phyloP scores from a whole-genome alignment of 2,888 invertebrate species.

The Abscondita cerata region DNA sequence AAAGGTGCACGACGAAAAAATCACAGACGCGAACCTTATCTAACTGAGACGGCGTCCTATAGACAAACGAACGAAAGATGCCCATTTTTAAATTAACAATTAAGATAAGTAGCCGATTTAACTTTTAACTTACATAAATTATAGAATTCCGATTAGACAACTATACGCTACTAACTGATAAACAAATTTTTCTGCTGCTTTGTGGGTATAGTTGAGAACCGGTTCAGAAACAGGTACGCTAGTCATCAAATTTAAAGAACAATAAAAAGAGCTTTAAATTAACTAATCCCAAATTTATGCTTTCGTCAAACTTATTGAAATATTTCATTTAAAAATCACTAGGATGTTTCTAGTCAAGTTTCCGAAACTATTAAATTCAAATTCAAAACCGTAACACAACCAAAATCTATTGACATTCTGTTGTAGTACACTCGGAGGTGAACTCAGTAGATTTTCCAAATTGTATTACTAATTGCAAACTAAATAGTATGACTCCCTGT shows the following conservation, averaged over 20 bases:
- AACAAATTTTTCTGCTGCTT: slow-evolving; percentile 10
- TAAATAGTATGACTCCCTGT: slow-evolving; percentile 19
- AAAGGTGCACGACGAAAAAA: slow-evolving; percentile 19
- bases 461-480: slow-evolving; percentile 28
- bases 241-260: slow-evolving; percentile 11
- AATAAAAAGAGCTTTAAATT: slow-evolving; percentile 10
- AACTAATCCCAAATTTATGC: slow-evolving; percentile 15
- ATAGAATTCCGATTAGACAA: slow-evolving; percentile 19
- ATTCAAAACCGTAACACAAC: slow-evolving; percentile 10
- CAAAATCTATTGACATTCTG: slow-evolving; percentile 22
- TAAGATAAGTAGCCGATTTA: slow-evolving; percentile 18
- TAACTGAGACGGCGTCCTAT: background rate
- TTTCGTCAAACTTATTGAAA: no score
- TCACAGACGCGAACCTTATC: slow-evolving; percentile 12
- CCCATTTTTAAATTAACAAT: slow-evolving; percentile 20
- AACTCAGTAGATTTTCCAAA: slow-evolving; percentile 18
- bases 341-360: no score
- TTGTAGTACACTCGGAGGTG: slow-evolving; percentile 20
- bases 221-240: slow-evolving; percentile 14
- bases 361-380: slow-evolving; percentile 7
- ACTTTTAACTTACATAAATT: slow-evolving; percentile 19
- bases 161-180: slow-evolving; percentile 16
- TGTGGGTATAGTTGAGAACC: background rate
- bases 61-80: slow-evolving; percentile 4
- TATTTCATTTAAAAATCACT: no score